Conservation (phyloP, 2,888 invertebrate genomes). For the Julus scanicus region DNA sequence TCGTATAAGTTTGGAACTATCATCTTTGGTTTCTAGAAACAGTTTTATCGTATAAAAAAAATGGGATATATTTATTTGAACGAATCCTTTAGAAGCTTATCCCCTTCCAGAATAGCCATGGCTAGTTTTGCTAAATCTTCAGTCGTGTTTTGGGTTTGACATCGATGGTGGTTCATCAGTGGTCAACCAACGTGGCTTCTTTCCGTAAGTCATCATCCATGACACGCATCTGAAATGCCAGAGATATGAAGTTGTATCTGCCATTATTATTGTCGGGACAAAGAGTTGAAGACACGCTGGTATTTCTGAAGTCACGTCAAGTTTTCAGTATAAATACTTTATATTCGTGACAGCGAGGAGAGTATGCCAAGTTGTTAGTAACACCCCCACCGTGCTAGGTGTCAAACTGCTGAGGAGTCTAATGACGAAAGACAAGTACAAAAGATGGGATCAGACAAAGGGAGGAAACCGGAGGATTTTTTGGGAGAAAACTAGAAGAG, state of each 20-base stretch:
- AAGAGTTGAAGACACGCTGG: slow-evolving; percentile 48
- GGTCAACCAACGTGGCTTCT: background rate
- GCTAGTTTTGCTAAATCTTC: background rate
- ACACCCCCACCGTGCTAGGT: slow-evolving; percentile 43
- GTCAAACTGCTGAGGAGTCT: slow-evolving; percentile 29
- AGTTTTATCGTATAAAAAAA: too few relatives aligned
- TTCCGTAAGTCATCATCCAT: background rate
- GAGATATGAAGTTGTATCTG: slow-evolving; percentile 46
- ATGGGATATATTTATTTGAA: too few relatives aligned
- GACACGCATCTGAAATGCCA: slow-evolving; percentile 2
- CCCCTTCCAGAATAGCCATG: too few relatives aligned
- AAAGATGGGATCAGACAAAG: background rate
- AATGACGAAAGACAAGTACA: slow-evolving; percentile 36
- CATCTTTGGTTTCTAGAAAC: too few relatives aligned
- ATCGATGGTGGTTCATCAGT: slow-evolving; percentile 3
- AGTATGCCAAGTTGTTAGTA: slow-evolving; percentile 14
- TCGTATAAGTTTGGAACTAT: too few relatives aligned
- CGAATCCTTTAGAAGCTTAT: too few relatives aligned
- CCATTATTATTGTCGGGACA: slow-evolving; percentile 3
- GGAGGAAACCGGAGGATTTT: background rate
- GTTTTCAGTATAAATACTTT: background rate
- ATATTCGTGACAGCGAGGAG: slow-evolving; percentile 45
- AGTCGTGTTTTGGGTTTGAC: background rate
- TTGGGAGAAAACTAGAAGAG: background rate
- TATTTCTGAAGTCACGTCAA: slow-evolving; percentile 38